These are phyloP conservation scores for Rhagologus leucostigma DNA, from an alignment of 2,113 vertebrate species.

Conservation along the genomic window DNA sequence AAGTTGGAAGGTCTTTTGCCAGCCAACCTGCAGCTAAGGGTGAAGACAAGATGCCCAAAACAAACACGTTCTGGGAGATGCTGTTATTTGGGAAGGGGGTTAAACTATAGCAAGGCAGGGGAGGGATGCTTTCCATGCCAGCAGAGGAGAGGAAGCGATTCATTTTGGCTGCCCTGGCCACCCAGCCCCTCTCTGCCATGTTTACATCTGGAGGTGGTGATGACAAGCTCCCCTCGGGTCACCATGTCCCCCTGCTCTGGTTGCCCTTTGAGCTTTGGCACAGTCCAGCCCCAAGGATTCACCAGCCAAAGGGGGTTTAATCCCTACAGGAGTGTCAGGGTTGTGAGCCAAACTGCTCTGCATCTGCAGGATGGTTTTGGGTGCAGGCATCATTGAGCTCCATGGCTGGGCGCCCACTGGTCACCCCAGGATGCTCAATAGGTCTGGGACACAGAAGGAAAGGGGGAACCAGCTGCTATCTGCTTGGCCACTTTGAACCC, in stretches of 20 bases:
- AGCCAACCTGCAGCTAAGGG: neutral
- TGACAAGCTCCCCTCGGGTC: neutral
- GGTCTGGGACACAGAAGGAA: neutral
- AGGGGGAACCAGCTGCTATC: accelerated
- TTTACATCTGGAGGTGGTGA: constrained; percentile 62
- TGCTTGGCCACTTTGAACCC: neutral
- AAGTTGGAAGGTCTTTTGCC: neutral
- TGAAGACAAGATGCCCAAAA: neutral
- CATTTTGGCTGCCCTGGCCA: neutral
- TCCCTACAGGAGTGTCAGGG: neutral
- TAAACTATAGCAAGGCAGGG: neutral
- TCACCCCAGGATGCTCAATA: neutral
- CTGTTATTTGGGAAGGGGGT: neutral
- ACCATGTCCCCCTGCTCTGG: neutral
- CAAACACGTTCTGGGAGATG: neutral
- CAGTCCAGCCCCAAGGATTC: neutral
- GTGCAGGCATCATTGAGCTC: neutral
- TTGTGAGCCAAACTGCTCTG: neutral
- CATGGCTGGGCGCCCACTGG: neutral
- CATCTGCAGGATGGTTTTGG: accelerated
- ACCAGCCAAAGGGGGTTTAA: neutral
- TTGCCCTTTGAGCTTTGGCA: neutral
- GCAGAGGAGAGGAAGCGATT: neutral
- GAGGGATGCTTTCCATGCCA: neutral
- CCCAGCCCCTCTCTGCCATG: neutral